Percentiles rank a stretch among this genome's conserved stretches.
Evolutionary conservation across 1,140 invertebrate species (phyloP).

Genomic region (Branchinecta lindahli): DNA sequence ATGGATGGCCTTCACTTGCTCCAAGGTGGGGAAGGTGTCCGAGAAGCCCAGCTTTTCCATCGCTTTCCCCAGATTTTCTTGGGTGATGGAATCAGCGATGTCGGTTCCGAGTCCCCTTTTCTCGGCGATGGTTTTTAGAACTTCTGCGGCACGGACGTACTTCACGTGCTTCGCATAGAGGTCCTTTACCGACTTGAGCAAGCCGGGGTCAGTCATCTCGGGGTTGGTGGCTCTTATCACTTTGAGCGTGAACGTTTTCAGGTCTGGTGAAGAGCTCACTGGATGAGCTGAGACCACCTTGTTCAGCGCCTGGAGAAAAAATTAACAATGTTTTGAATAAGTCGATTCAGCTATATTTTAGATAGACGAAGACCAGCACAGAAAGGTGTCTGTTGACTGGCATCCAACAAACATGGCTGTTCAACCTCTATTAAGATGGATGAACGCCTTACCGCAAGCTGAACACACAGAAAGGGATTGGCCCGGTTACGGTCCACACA

Average conservation of each 20-base stretch:
- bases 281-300: not conserved
- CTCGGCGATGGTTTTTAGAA: not conserved
- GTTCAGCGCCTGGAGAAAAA: not conserved
- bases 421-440: no score
- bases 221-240: not conserved
- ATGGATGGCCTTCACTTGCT: not conserved
- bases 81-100: not conserved
- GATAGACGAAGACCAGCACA: no score
- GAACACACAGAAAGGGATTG: no score
- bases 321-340: no score
- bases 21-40: not conserved
- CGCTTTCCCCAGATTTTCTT: not conserved
- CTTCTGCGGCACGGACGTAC: not conserved
- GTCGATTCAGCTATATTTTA: no score
- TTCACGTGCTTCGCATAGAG: not conserved
- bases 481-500: no score
- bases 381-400: no score
- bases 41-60: not conserved
- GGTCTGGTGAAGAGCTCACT: not conserved
- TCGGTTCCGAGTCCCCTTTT: not conserved
- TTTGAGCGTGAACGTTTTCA: not conserved
- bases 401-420: no score
- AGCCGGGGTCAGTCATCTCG: not conserved
- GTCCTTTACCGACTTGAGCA: not conserved
- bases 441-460: no score